Evolutionary conservation across 2,888 invertebrate genomes (phyloP), one percentile per base, ranked within the genome.

Genomic region (Cheilosia grossa): DNA sequence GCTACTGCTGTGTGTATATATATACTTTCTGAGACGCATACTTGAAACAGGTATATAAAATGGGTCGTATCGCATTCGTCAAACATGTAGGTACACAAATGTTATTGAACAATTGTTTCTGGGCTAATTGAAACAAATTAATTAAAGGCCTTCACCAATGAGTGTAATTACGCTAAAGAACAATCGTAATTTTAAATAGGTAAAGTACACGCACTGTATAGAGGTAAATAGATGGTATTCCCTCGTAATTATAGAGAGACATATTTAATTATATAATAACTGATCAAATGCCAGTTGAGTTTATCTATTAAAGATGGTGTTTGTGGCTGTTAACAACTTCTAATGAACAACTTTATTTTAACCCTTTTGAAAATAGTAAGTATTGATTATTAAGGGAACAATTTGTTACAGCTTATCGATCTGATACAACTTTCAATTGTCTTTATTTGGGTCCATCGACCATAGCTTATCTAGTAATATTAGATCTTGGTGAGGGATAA

Each of bases 81-180:
- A 51, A 54, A 59, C n/a, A 63, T 49, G 15, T 17, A 24, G n/a
- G 21, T 42, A 61, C 13, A 44, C 53, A 74, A 53, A 64, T 59
- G 17, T 27, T 64, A 61, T 75, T 61, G 44, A 67, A 58, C 59
- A 85, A 81, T 66, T 72, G 67, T 72, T 61, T 72, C 27, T 13
- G 54, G 49, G 19, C 21, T 58, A 80, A 85, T 77, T 85, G 81
- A 85, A 80, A 81, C 51, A 42, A 72, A 67, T 73, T 85, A 85
- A 85, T 85, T 85, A 77, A 81, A 85, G 75, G 72, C 72, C 67
- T 77, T 81, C 80, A 79, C 54, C 74, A 74, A 70, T 37, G 47
- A 53, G 40, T 33, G 33, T 72, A 85, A 72, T 72, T 72, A 72
- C 10, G 51, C 44, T 63, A 21, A 61, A 66, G 64, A 54, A 56